phyloP scores from a whole-genome alignment of 2,797 vertebrate genomes.

The Remorina albescens region DNA sequence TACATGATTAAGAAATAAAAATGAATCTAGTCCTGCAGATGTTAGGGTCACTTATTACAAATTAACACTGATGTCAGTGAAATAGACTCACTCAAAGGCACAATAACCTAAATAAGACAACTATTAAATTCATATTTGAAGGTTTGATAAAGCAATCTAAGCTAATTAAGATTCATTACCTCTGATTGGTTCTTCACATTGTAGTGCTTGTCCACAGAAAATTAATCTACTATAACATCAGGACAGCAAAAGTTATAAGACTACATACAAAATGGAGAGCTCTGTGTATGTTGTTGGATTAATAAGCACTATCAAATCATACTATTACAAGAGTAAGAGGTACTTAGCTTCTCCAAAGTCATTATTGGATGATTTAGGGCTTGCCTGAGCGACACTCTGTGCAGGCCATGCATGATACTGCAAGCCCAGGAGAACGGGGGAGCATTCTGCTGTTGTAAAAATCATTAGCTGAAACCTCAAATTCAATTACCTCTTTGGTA shows the following conservation, averaged over 20 bases:
- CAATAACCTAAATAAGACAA: constrained; percentile 14
- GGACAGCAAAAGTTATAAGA: constrained; percentile 32
- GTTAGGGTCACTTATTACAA: constrained; percentile 15
- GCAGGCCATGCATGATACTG: constrained; percentile 53
- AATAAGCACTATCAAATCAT: constrained; percentile 64
- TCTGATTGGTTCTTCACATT: constrained; percentile 47
- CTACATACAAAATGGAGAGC: constrained; percentile 31
- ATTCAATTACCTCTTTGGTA: constrained; percentile 71
- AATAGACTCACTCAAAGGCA: constrained; percentile 18
- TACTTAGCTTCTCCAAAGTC: constrained; percentile 58
- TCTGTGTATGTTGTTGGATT: constrained; percentile 48
- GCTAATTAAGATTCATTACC: constrained; percentile 33
- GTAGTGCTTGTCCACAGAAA: constrained; percentile 39
- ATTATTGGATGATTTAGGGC: constrained; percentile 61
- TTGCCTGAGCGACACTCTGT: constrained; percentile 36
- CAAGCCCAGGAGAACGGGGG: constrained; percentile 30
- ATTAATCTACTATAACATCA: constrained; percentile 52
- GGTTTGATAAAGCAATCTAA: constrained; percentile 21
- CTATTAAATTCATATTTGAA: constrained; percentile 18
- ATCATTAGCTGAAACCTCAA: constrained; percentile 69
- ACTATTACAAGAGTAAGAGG: constrained; percentile 54
- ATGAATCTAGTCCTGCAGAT: not conserved
- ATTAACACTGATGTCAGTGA: constrained; percentile 3
- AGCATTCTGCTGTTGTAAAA: constrained; percentile 57
- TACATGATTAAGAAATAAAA: not conserved